Conservation (phyloP, 2,888 invertebrate genomes). For the Patella depressa region DNA sequence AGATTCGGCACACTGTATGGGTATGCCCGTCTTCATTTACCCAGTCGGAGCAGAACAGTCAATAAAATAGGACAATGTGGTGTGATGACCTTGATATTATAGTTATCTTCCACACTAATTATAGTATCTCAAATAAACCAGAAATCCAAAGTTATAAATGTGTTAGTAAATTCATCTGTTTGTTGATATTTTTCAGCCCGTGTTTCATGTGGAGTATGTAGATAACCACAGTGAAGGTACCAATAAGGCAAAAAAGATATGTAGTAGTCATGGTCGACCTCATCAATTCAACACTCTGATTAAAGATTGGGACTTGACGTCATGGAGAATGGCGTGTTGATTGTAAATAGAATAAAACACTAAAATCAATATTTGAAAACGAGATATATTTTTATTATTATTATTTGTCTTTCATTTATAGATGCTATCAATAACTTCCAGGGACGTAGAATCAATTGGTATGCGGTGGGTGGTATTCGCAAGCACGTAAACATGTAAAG, state of each 20-base stretch:
- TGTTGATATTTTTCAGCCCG: conserved; percentile 36
- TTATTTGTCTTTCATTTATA: too few species aligned
- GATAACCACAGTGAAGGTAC: conserved; percentile 35
- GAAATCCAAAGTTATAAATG: background rate
- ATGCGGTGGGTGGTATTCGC: too few species aligned
- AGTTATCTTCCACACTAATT: background rate
- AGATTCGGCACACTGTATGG: too few species aligned
- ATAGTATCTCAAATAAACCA: background rate
- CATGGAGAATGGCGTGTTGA: conserved; percentile 38
- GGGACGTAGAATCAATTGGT: too few species aligned
- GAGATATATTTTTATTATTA: too few species aligned
- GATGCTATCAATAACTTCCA: too few species aligned
- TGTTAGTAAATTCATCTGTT: too few species aligned
- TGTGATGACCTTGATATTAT: background rate
- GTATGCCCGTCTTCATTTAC: too few species aligned
- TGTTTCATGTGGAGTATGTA: conserved; percentile 51
- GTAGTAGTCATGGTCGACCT: conserved; percentile 29
- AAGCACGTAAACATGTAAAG: too few species aligned
- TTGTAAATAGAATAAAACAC: background rate
- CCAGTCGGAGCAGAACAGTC: too few species aligned
- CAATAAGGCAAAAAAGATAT: conserved; percentile 27
- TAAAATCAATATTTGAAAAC: too few species aligned
- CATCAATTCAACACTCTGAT: conserved; percentile 40
- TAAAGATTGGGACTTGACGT: conserved; percentile 37
- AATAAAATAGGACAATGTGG: background rate